Evolutionary conservation across 2,113 vertebrate genomes (phyloP).

Genomic region (Stigmatopora argus): DNA sequence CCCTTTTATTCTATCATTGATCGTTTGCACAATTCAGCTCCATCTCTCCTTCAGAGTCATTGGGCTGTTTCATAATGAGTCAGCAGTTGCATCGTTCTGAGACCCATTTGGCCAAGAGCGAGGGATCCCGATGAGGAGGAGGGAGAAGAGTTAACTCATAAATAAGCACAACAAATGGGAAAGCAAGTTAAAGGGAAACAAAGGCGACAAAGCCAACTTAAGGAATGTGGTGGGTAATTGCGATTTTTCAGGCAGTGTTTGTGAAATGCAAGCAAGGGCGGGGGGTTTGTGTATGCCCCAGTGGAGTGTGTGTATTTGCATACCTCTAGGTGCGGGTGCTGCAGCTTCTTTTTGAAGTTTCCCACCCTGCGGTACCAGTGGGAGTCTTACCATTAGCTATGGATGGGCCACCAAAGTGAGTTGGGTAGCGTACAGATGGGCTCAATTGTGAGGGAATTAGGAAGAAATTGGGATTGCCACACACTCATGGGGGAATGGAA

Average conservation of each 20-base stretch:
- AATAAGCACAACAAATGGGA: conserved; percentile 62
- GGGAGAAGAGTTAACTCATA: conserved; percentile 47
- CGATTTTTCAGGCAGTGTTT: conserved; percentile 36
- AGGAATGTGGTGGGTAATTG: conserved; percentile 59
- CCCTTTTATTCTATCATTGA: conserved; percentile 43
- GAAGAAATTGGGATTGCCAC: conserved; percentile 40
- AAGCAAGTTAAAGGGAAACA: conserved; percentile 22
- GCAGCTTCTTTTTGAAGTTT: conserved; percentile 58
- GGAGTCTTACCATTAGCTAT: conserved; percentile 62
- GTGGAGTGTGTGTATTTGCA: conserved; percentile 40
- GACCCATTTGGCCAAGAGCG: conserved; percentile 19
- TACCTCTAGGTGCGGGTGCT: conserved; percentile 47
- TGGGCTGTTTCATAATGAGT: conserved; percentile 51
- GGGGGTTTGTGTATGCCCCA: conserved; percentile 10
- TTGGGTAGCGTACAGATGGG: conserved; percentile 8
- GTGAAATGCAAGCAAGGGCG: conserved; percentile 23
- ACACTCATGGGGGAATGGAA: conserved; percentile 22
- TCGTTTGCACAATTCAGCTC: conserved; percentile 45
- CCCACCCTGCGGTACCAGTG: conserved; percentile 56
- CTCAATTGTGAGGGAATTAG: conserved; percentile 39
- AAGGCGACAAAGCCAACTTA: conserved; percentile 42
- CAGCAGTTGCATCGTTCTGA: conserved; percentile 31
- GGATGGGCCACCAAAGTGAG: conserved; percentile 55
- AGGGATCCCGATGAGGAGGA: conserved; percentile 16
- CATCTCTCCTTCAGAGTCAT: conserved; percentile 32